Evolutionary conservation across 2,797 vertebrate genomes (phyloP), one percentile per base, ranked within the genome.

Genomic region (Pygocentrus nattereri): DNA sequence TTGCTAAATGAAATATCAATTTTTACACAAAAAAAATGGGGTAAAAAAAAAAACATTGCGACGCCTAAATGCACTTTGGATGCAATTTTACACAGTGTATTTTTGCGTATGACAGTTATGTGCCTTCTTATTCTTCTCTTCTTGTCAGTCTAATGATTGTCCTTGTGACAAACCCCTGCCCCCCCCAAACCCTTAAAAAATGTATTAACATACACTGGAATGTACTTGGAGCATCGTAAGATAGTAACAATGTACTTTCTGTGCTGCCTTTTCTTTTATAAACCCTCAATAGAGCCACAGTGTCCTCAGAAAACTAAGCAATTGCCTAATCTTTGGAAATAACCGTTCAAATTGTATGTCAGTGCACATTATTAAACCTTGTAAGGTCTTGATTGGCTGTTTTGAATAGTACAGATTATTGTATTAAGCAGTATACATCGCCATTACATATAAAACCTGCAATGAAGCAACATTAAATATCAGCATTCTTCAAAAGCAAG

Each of bases 81-180:
- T 59, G 54, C n/a, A 38, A 30, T 84, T 34, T 76, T 44, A 79
- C 64, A 76, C 65, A 67, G 67, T 72, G 68, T 76, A 38, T 65
- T 70, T 30, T 47, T 31, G 34, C 61, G 38, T 74, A 74, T 52
- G 64, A 73, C 19, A 30, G 34, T 71, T 62, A 58, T 21, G 44
- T 31, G 52, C 44, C 50, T 30, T 74, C 76, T 27, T 59, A 25
- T 76, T 64, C 23, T 0, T 21, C 38, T 64, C 25, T 30, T 21
- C 12, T 12, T 2, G 30, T 27, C 71, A 52, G 50, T 81, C 74
- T 73, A 69, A 79, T 64, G 54, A 80, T 41, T 76, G 31, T 41
- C 56, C 31, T 50, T 16, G 56, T 30, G 41, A 59, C 25, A 44
- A 69, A 0, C 18, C 10, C 10, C 68, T 0, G 18, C 5, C 13